A percentile compares a stretch with the other conserved stretches of the same genome.
phyloP scores from a whole-genome alignment of 92 coral and sea anemone genomes.

The Porites cylindrica region DNA sequence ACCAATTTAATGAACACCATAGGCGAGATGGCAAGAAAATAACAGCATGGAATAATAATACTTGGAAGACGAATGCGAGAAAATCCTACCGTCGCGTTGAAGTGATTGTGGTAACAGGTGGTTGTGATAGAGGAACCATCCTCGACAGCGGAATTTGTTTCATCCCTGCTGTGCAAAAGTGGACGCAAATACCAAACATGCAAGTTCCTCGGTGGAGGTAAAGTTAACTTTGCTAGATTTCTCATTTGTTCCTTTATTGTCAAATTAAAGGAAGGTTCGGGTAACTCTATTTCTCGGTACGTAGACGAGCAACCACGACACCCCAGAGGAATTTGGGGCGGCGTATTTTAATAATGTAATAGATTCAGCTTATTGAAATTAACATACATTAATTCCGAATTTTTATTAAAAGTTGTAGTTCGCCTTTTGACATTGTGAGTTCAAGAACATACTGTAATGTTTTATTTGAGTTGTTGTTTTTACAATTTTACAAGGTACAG shows the following conservation, averaged over 20 bases:
- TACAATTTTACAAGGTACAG: too few species aligned
- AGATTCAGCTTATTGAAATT: not conserved
- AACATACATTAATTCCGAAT: too few species aligned
- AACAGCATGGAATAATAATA: not conserved
- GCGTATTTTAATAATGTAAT: not conserved
- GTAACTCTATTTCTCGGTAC: not conserved
- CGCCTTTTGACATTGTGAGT: too few species aligned
- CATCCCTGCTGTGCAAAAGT: conserved; percentile 75
- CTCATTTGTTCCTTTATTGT: not conserved
- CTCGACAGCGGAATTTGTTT: conserved; percentile 68
- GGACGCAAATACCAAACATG: conserved; percentile 79
- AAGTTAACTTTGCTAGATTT: conserved; percentile 20
- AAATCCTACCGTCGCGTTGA: conserved; percentile 78
- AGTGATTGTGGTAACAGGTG: conserved; percentile 85
- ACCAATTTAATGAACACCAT: conserved; percentile 17
- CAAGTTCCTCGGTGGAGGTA: conserved; percentile 93
- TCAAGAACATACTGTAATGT: too few species aligned
- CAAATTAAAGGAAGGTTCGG: not conserved
- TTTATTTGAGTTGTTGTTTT: too few species aligned
- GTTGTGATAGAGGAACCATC: conserved; percentile 74
- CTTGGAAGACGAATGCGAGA: conserved; percentile 49
- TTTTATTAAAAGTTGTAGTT: too few species aligned
- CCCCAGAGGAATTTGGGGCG: not conserved
- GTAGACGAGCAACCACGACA: not conserved
- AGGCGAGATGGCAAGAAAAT: not conserved